Conservation (phyloP, 2,888 invertebrate genomes). For the Gonocerus acuteangulatus region DNA sequence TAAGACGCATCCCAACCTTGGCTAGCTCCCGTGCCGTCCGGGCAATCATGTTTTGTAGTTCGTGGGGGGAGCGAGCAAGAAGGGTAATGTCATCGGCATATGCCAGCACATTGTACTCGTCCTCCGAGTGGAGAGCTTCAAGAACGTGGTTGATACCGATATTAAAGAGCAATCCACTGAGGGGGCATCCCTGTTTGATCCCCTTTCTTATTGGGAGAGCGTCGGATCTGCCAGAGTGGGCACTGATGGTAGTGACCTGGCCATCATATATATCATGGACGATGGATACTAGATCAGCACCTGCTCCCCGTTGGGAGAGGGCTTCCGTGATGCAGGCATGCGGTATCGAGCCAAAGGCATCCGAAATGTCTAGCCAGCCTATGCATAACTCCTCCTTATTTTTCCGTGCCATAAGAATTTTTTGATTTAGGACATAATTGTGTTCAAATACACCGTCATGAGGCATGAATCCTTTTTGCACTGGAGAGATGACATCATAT, state of each 20-base stretch:
- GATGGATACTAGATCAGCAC: slow-evolving; percentile 1
- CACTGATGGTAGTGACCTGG: background rate
- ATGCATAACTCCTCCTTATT: background rate
- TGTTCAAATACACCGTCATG: background rate
- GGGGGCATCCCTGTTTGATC: slow-evolving; percentile 21
- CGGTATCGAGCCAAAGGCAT: slow-evolving; percentile 22
- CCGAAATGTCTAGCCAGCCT: slow-evolving; percentile 24
- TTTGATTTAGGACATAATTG: background rate
- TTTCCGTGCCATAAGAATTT: background rate
- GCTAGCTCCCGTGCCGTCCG: background rate
- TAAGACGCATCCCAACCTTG: background rate
- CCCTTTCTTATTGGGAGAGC: slow-evolving; percentile 1
- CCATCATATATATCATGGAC: slow-evolving; percentile 1
- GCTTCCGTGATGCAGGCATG: background rate
- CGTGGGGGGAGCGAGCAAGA: background rate
- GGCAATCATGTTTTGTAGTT: background rate
- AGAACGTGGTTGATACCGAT: slow-evolving; percentile 7
- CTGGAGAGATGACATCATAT: background rate
- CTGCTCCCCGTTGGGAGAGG: background rate
- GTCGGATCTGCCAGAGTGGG: background rate
- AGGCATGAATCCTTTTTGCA: background rate
- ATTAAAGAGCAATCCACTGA: slow-evolving; percentile 19
- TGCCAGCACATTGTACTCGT: background rate
- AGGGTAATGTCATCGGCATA: slow-evolving; percentile 19
- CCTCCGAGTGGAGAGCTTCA: background rate